Conservation (phyloP, 1,140 invertebrate genomes). For the Penaeus vannamei region DNA sequence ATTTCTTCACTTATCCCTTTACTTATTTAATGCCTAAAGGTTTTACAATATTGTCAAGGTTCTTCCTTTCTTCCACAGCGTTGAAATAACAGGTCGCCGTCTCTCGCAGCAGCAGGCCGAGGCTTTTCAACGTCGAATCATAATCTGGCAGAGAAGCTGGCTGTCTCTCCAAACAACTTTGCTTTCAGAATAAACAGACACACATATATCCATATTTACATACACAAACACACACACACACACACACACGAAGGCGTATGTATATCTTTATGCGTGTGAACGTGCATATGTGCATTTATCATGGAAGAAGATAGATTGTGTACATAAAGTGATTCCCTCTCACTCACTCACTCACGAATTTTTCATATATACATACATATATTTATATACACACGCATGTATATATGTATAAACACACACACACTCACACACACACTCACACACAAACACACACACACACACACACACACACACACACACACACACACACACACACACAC, state of each 20-base stretch:
- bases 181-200: neutral
- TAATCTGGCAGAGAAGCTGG: too few relatives aligned
- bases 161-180: too few relatives aligned
- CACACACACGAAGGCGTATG: neutral
- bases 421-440: neutral
- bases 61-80: too few relatives aligned
- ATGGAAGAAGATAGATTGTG: neutral
- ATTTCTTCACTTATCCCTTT: too few relatives aligned
- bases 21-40: too few relatives aligned
- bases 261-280: neutral
- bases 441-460: neutral
- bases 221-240: neutral
- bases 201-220: slow-evolving; percentile 2
- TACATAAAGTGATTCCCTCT: neutral
- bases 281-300: slow-evolving; percentile 2
- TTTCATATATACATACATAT: neutral
- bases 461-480: neutral
- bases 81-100: too few relatives aligned
- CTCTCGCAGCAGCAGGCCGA: too few relatives aligned
- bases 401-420: neutral
- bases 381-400: neutral
- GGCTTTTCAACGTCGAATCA: too few relatives aligned
- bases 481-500: neutral
- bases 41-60: too few relatives aligned
- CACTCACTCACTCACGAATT: neutral